Conservation (phyloP, 2,888 invertebrate species). For the Nomada hirtipes region DNA sequence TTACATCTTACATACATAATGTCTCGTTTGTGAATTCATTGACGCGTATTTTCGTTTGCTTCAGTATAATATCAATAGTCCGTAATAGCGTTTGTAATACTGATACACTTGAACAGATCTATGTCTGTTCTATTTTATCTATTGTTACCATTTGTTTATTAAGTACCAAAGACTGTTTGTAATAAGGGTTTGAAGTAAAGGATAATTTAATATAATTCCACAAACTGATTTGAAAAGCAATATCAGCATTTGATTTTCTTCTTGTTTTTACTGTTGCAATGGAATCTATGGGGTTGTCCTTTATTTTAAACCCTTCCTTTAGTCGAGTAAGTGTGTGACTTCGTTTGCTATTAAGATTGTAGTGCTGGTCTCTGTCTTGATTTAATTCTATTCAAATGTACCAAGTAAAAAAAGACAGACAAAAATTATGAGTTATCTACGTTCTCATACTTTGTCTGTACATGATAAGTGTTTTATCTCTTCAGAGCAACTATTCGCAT, state of each 20-base stretch:
- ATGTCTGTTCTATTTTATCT: conserved; percentile 46
- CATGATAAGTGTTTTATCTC: not conserved
- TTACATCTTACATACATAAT: not conserved
- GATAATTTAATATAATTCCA: conserved; percentile 8
- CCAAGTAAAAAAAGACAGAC: not conserved
- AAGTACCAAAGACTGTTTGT: conserved; percentile 70
- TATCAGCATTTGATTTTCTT: not conserved
- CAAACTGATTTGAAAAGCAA: not conserved
- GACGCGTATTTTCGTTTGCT: not conserved
- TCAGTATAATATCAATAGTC: conserved; percentile 20
- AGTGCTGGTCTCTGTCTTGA: not conserved
- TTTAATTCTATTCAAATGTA: not conserved
- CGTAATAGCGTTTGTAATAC: conserved; percentile 49
- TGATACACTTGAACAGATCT: conserved; percentile 57
- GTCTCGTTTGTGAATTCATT: conserved; percentile 17
- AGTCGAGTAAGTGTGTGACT: conserved; percentile 14
- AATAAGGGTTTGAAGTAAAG: conserved; percentile 58
- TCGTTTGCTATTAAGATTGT: conserved; percentile 15
- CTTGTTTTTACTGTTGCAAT: not conserved
- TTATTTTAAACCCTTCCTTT: conserved; percentile 21
- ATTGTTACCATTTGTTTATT: conserved; percentile 62
- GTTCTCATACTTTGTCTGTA: not conserved
- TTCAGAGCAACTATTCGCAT: not conserved
- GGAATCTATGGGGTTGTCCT: conserved; percentile 18
- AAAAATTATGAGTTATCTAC: not conserved